phyloP scores from a whole-genome alignment of 37 sponge, comb jelly and placozoan species.

The Spongilla lacustris region DNA sequence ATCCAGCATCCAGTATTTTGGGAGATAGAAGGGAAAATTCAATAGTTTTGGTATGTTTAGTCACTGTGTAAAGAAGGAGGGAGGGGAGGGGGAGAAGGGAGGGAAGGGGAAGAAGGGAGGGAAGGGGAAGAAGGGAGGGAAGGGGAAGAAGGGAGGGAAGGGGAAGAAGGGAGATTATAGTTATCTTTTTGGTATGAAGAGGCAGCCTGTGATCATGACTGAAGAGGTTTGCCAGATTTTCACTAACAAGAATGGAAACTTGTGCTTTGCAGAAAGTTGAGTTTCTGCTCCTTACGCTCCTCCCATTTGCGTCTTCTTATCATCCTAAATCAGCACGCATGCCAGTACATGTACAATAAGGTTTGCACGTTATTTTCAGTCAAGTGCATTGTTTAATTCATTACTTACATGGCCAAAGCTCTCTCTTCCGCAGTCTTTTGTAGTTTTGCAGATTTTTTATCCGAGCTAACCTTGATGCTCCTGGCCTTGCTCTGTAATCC shows the following conservation, averaged over 20 bases:
- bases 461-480: conserved; percentile 22
- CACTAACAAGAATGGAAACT: conserved; percentile 33
- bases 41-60: conserved; percentile 49
- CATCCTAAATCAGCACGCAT: conserved; percentile 25
- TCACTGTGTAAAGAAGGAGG: neutral
- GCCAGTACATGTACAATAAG: too few relatives aligned
- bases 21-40: conserved; percentile 53
- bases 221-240: too few relatives aligned
- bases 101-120: too few relatives aligned
- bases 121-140: too few relatives aligned
- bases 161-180: too few relatives aligned
- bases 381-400: neutral
- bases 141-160: too few relatives aligned
- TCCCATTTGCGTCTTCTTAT: conserved; percentile 39
- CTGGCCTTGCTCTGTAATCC: neutral
- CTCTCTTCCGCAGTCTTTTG: conserved; percentile 43
- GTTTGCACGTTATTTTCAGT: neutral
- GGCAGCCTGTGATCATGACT: too few relatives aligned
- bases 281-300: conserved; percentile 8
- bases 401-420: conserved; percentile 51
- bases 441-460: neutral
- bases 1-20: neutral
- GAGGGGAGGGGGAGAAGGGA: too few relatives aligned
- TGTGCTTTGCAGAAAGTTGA: conserved; percentile 32
- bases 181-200: too few relatives aligned